These are phyloP conservation scores for Melanotaenia duboulayi DNA, from an alignment of 2,113 vertebrate genomes.

Conservation along the genomic window DNA sequence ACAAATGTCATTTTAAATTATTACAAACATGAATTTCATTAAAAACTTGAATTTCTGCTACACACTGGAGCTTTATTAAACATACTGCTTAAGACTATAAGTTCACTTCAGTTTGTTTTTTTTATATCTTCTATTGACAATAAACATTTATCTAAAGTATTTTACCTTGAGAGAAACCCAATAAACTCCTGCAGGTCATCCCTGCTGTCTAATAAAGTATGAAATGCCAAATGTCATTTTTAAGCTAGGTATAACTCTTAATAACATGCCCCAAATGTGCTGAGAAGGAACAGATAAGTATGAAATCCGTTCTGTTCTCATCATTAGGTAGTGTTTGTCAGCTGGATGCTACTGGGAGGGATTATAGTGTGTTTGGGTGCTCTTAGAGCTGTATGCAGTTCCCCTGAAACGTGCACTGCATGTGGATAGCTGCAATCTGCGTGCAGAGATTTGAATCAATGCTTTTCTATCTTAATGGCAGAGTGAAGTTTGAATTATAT, in stretches of 20 bases:
- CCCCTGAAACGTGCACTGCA: neutral
- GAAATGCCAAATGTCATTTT: no score
- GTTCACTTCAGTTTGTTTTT: no score
- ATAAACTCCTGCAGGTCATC: no score
- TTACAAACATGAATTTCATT: no score
- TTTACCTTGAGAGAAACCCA: no score
- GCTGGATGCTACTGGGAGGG: neutral
- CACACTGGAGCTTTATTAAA: no score
- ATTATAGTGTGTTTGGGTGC: slow-evolving; percentile 4
- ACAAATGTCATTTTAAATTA: no score
- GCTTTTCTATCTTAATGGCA: slow-evolving; percentile 25
- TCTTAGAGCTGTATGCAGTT: neutral
- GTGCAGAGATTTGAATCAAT: neutral
- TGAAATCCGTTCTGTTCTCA: slow-evolving; percentile 17
- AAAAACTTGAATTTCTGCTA: no score
- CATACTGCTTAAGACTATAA: no score
- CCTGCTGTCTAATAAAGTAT: no score
- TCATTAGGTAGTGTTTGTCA: neutral
- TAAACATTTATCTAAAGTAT: no score
- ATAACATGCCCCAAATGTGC: slow-evolving; percentile 2
- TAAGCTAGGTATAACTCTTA: slow-evolving; percentile 6
- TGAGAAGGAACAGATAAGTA: slow-evolving; percentile 11
- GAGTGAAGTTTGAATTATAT: slow-evolving; percentile 43
- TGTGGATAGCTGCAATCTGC: neutral
- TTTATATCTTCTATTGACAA: no score